Evolutionary conservation across 2,888 invertebrate genomes (phyloP), one percentile per base, ranked within the genome.

Genomic region (Dendrolimus houi): DNA sequence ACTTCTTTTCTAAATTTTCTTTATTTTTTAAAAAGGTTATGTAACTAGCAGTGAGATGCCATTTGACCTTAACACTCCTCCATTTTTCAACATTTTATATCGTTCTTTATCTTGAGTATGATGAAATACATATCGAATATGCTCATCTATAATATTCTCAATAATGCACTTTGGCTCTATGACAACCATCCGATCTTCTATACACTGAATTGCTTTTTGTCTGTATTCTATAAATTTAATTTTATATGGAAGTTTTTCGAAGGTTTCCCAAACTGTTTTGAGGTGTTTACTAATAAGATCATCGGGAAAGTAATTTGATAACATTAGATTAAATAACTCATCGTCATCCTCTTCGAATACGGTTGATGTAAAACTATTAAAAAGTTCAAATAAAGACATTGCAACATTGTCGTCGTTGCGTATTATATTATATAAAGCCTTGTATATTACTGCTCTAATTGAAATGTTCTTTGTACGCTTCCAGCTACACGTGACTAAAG

Each of bases 321-420:
- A 57, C n/a, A 80, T 56, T 14, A 75, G 59, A 9, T 9, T 1
- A 57, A 75, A 80, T 29, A 83, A 52, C 1, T 72, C 70, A 6
- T 74, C 69, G 41, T 79, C 71, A 57, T 85, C 85, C 42, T 81
- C 72, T 53, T 77, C 64, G 56, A 68, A 56, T 17, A 85, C 52
- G 17, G 67, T 67, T 9, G 64, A 58, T 1, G 78, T 83, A 9
- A 82, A 68, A 0, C 58, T 55, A 61, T 70, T 76, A 7, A 85
- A 64, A 10, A 68, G 62, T 54, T 79, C 69, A 64, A 72, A 78
- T 7, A 85, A 58, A 58, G 66, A 60, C 40, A 57, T 58, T 60
- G 72, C 72, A 8, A 54, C 57, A 52, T 55, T 52, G 14, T 64
- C 56, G 14, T 63, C 56, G 7, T 70, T 59, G 53, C 63, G 55